Conservation (phyloP, 2,113 vertebrate species). For the Eublepharis macularius region DNA sequence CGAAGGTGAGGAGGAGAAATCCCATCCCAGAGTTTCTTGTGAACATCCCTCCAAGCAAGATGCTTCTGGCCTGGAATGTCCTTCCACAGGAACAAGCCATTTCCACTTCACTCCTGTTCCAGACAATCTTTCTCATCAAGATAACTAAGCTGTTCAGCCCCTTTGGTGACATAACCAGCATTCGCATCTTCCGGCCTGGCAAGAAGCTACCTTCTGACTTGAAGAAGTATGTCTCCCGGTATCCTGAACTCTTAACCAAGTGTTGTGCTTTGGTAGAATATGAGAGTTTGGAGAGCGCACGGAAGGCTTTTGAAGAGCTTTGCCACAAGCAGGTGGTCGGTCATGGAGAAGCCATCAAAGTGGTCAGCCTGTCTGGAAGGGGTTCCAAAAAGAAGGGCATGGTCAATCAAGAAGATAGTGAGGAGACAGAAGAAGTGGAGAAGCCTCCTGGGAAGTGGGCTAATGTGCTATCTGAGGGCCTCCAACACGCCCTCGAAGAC, state of each 20-base stretch:
- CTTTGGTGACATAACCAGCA: slow-evolving; percentile 64
- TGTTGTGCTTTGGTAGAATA: slow-evolving; percentile 80
- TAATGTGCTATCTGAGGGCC: not conserved
- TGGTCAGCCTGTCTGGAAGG: slow-evolving; percentile 68
- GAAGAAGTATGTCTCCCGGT: slow-evolving; percentile 63
- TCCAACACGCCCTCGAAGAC: not conserved
- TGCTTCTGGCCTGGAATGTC: too few species aligned
- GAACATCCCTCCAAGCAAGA: too few species aligned
- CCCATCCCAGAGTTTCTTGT: too few species aligned
- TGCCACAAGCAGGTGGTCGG: slow-evolving; percentile 35
- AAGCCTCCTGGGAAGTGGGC: slow-evolving; percentile 27
- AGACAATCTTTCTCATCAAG: slow-evolving; percentile 59
- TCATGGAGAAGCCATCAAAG: slow-evolving; percentile 40
- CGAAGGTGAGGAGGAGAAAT: too few species aligned
- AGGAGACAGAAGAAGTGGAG: slow-evolving; percentile 11
- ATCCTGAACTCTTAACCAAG: slow-evolving; percentile 73
- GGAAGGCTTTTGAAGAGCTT: slow-evolving; percentile 68
- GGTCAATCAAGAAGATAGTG: not conserved
- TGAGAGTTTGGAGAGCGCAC: slow-evolving; percentile 71
- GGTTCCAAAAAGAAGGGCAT: slow-evolving; percentile 52
- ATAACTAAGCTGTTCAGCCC: slow-evolving; percentile 70
- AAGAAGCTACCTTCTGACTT: slow-evolving; percentile 77
- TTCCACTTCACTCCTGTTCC: too few species aligned
- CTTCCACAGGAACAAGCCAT: too few species aligned
- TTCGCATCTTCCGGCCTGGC: slow-evolving; percentile 78